These are phyloP conservation scores for Cephonodes hylas DNA, from an alignment of 2,888 invertebrate genomes.

Conservation along the genomic window DNA sequence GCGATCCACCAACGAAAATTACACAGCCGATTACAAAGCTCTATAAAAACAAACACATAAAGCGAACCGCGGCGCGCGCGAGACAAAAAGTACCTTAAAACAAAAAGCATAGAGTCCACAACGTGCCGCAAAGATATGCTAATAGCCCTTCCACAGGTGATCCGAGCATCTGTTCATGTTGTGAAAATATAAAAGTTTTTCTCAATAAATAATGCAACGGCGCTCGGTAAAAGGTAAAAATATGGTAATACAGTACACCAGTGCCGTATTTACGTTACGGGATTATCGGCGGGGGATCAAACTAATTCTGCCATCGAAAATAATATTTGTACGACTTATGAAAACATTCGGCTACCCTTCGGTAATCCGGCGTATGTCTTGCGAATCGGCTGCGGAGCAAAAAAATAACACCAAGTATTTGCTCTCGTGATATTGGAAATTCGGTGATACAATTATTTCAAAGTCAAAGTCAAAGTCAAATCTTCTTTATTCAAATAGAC, in stretches of 20 bases:
- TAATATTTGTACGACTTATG: conserved; percentile 47
- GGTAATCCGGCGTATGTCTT: conserved; percentile 47
- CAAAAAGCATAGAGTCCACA: conserved; percentile 39
- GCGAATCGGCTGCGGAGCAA: conserved; percentile 11
- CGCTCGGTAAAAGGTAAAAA: conserved; percentile 39
- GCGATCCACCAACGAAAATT: conserved; percentile 54
- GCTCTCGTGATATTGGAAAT: conserved; percentile 25
- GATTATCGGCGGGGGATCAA: conserved; percentile 44
- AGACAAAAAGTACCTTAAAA: conserved; percentile 33
- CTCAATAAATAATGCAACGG: conserved; percentile 77
- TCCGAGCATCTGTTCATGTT: conserved; percentile 68
- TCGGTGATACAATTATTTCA: conserved; percentile 29
- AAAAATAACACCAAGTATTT: conserved; percentile 17
- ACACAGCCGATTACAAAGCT: conserved; percentile 55
- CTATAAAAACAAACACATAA: conserved; percentile 60
- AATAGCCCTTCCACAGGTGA: conserved; percentile 67
- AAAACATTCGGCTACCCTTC: conserved; percentile 41
- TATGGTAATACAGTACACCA: conserved; percentile 43
- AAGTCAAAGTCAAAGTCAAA: too few relatives aligned
- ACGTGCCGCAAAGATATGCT: conserved; percentile 39
- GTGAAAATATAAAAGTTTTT: conserved; percentile 74
- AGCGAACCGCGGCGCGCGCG: conserved; percentile 21
- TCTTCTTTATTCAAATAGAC: too few relatives aligned
- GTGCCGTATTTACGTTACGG: conserved; percentile 38
- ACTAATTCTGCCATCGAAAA: conserved; percentile 44